Conservation (phyloP, 1,140 invertebrate genomes). For the Philotrypesis tridentata region DNA sequence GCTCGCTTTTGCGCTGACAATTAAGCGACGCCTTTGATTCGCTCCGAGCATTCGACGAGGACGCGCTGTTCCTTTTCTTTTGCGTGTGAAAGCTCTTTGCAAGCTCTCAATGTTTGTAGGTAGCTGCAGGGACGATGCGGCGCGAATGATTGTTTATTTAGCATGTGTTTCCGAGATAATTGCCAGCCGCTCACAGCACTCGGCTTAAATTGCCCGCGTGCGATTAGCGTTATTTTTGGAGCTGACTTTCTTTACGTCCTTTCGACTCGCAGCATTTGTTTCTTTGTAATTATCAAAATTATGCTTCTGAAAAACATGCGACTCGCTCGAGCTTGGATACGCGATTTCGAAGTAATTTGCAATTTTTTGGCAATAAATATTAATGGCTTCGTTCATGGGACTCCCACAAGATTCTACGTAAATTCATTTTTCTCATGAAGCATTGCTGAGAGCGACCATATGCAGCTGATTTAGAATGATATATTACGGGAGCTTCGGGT, state of each 20-base stretch:
- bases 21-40: constrained; percentile 53
- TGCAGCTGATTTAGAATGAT: constrained; percentile 15
- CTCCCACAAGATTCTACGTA: constrained; percentile 1
- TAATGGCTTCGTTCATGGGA: background rate
- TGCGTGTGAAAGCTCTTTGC: background rate
- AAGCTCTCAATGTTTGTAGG: background rate
- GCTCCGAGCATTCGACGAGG: background rate
- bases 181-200: background rate
- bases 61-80: background rate
- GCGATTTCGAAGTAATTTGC: background rate
- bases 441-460: background rate
- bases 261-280: background rate
- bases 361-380: background rate
- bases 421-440: constrained; percentile 1
- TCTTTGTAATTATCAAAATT: background rate
- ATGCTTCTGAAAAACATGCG: background rate
- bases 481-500: background rate
- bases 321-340: background rate
- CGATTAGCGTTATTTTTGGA: constrained; percentile 40
- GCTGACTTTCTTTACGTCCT: background rate
- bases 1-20: constrained; percentile 58
- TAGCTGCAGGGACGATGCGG: background rate
- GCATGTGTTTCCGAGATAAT: background rate
- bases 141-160: constrained; percentile 40
- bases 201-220: background rate